Evolutionary conservation across 2,113 vertebrate species (phyloP).

Genomic region (Upupa epops): DNA sequence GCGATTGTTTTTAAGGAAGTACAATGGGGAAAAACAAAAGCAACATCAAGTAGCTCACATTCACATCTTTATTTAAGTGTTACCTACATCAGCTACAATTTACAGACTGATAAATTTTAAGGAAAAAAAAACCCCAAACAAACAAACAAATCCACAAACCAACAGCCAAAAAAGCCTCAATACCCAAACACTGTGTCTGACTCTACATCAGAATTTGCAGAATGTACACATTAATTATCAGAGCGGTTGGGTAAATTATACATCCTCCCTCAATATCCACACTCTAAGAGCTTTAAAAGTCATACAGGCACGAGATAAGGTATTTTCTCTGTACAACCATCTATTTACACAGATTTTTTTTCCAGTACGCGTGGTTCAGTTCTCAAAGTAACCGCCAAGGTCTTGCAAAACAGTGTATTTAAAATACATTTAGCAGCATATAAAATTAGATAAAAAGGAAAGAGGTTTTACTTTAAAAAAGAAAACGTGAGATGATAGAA

Average conservation of each 20-base stretch:
- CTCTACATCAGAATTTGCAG: slow-evolving; percentile 78
- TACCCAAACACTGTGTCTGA: slow-evolving; percentile 63
- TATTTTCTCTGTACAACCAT: slow-evolving; percentile 77
- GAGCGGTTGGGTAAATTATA: slow-evolving; percentile 76
- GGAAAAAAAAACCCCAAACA: slow-evolving; percentile 46
- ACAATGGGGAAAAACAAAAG: not conserved
- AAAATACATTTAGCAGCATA: slow-evolving; percentile 84
- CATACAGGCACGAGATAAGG: slow-evolving; percentile 73
- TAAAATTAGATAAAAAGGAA: slow-evolving; percentile 77
- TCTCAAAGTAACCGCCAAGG: slow-evolving; percentile 66
- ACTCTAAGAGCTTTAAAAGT: slow-evolving; percentile 74
- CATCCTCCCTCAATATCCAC: slow-evolving; percentile 70
- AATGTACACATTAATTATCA: slow-evolving; percentile 82
- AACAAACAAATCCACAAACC: slow-evolving; percentile 3
- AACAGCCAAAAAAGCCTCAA: slow-evolving; percentile 53
- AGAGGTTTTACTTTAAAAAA: slow-evolving; percentile 66
- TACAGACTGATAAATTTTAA: slow-evolving; percentile 72
- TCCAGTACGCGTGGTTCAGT: slow-evolving; percentile 67
- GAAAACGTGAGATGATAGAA: slow-evolving; percentile 70
- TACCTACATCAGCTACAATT: slow-evolving; percentile 75
- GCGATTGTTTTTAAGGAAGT: not conserved
- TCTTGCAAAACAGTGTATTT: slow-evolving; percentile 73
- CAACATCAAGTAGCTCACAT: slow-evolving; percentile 36
- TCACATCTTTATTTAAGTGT: slow-evolving; percentile 77
- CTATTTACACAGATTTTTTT: slow-evolving; percentile 78